A percentile compares a stretch with the other conserved stretches of the same genome.
Evolutionary conservation across 2,888 invertebrate genomes (phyloP).

Genomic region (Drosophila algonquin): DNA sequence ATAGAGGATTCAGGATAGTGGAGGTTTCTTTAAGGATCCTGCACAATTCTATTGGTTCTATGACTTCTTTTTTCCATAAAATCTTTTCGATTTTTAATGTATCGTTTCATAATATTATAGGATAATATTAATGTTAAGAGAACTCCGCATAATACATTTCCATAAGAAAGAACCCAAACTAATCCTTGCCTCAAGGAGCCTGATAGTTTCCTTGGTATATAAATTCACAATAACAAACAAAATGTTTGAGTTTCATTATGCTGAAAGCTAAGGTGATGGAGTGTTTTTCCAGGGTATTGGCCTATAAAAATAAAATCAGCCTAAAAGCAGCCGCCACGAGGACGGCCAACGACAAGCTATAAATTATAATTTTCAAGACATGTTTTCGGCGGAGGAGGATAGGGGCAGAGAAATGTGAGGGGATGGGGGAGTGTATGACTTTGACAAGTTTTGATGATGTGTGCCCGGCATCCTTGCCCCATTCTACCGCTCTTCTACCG

Average conservation of each 20-base stretch:
- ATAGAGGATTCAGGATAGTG: not conserved
- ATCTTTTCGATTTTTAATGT: too few species aligned
- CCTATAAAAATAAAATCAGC: slow-evolving; percentile 32
- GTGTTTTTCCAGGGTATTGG: not conserved
- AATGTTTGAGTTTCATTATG: too few species aligned
- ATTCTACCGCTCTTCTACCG: not conserved
- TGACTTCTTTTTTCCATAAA: too few species aligned
- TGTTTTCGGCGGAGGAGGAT: slow-evolving; percentile 53
- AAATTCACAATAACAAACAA: too few species aligned
- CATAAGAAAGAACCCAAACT: too few species aligned
- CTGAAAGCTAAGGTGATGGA: too few species aligned
- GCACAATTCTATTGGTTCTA: too few species aligned
- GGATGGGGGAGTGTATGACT: slow-evolving; percentile 48
- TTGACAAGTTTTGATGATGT: slow-evolving; percentile 72
- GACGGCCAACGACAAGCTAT: slow-evolving; percentile 56
- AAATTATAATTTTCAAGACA: slow-evolving; percentile 76
- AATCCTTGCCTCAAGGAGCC: too few species aligned
- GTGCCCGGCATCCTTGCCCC: slow-evolving; percentile 34
- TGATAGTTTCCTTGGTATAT: too few species aligned
- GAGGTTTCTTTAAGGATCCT: not conserved
- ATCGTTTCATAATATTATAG: not conserved
- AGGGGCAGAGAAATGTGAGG: not conserved
- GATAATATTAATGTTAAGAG: too few species aligned
- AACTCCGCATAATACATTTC: too few species aligned
- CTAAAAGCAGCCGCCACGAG: slow-evolving; percentile 30